Percentiles rank a stretch among this genome's conserved stretches.
These are phyloP conservation scores for Vanacampus margaritifer DNA, from an alignment of 2,113 vertebrate species.

Conservation along the genomic window DNA sequence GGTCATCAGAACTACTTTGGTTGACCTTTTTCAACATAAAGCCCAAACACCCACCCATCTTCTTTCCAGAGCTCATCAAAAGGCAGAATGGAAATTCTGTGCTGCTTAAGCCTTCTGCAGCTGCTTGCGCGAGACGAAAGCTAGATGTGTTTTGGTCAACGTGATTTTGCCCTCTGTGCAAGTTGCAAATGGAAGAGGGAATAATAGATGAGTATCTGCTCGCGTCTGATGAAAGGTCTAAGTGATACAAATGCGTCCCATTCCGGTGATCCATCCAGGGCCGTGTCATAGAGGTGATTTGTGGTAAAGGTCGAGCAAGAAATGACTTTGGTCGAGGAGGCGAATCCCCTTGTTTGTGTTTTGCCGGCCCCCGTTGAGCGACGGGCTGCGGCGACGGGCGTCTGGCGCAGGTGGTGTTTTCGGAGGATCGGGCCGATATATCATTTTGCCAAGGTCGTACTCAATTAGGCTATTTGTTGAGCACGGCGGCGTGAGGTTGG, in stretches of 20 bases:
- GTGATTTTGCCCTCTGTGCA: conserved; percentile 61
- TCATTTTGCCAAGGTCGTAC: conserved; percentile 75
- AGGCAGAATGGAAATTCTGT: conserved; percentile 61
- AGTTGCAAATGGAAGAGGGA: conserved; percentile 68
- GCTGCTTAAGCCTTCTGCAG: conserved; percentile 54
- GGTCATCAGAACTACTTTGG: conserved; percentile 68
- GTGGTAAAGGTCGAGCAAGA: conserved; percentile 73
- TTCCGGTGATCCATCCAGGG: conserved; percentile 69
- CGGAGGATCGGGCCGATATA: conserved; percentile 69
- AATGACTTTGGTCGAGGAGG: conserved; percentile 72
- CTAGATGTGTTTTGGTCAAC: conserved; percentile 62
- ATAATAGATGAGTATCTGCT: conserved; percentile 71
- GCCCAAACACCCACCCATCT: conserved; percentile 37
- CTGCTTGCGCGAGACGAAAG: conserved; percentile 49
- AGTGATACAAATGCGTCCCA: conserved; percentile 75
- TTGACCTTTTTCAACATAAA: conserved; percentile 64
- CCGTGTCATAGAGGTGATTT: conserved; percentile 67
- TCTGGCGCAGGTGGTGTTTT: conserved; percentile 71
- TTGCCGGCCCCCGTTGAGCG: conserved; percentile 54
- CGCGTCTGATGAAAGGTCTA: conserved; percentile 71
- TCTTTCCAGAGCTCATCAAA: conserved; percentile 49
- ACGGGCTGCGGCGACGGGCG: conserved; percentile 58
- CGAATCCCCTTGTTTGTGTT: conserved; percentile 65
- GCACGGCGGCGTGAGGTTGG: conserved; percentile 73
- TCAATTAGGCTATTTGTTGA: conserved; percentile 78